Evolutionary conservation across 2,888 invertebrate species (phyloP), one percentile per base, ranked within the genome.

Genomic region (Lepidocyrtoides sp.): DNA sequence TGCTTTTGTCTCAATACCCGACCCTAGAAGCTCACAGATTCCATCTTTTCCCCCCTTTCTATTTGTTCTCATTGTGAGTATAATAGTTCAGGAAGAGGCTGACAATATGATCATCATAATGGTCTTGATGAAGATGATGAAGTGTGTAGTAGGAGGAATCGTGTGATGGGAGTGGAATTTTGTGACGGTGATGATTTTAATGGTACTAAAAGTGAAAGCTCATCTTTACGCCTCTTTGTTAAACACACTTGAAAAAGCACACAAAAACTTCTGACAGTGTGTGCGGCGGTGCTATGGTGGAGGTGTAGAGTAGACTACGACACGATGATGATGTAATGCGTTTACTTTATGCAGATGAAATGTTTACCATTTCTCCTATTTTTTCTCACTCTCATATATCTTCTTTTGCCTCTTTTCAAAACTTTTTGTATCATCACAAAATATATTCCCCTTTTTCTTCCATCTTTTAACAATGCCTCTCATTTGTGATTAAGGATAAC

Each of bases 331-430:
- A 75, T 85, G 36, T 75, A 85, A 75, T 86, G 75, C 75, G n/a
- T n/a, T n/a, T n/a, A 77, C 12, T 72, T 85, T 86, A 86, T 86
- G 86, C 86, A 86, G 57, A 86, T 86, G 86, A 86, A 86, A 86
- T 75, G 85, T 69, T 7, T 14, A 66, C 36, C 17, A 32, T 14
- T 72, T 51, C 20, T 48, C 26, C 29, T 32, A 2, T 51, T 36
- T 51, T 63, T 32, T 66, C 83, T 23, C 84, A 51, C 72, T 54
- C 63, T 44, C 57, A n/a, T n/a, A n/a, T 29, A 29, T 3, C 12
- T 14, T 36, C 69, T 69, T 44, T 83, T 17, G 8, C 81, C 57
- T 2, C 23, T 3, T 3, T 20, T 4, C 20, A 2, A 36, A 10
- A 63, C 17, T 66, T 66, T n/a, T n/a, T n/a, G n/a, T 83, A 7